Conservation (phyloP, 1,140 invertebrate genomes). For the Dryas iulia region DNA sequence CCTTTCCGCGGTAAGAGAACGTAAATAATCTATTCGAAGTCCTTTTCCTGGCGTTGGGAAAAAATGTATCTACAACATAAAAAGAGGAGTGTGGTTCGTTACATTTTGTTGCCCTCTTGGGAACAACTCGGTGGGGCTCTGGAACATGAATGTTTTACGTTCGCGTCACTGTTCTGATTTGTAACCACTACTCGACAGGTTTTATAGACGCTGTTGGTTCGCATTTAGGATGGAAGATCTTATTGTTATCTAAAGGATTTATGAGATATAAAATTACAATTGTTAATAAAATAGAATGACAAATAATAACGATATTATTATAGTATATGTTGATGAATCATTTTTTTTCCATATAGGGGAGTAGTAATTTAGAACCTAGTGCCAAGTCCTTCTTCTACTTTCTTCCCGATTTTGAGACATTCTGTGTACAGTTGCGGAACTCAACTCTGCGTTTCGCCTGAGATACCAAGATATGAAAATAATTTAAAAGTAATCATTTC, state of each 20-base stretch:
- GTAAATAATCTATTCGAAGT: conserved; percentile 70
- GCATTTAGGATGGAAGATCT: neutral
- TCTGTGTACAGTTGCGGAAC: too few relatives aligned
- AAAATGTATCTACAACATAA: conserved; percentile 67
- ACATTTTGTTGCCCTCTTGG: conserved; percentile 68
- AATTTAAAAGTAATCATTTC: too few relatives aligned
- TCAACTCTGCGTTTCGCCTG: too few relatives aligned
- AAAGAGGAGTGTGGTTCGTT: conserved; percentile 65
- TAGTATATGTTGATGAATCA: too few relatives aligned
- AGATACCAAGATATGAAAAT: too few relatives aligned
- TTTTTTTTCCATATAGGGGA: too few relatives aligned
- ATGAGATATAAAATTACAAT: too few relatives aligned
- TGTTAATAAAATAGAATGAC: too few relatives aligned
- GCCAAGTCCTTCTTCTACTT: too few relatives aligned
- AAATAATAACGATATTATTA: too few relatives aligned
- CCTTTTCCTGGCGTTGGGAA: conserved; percentile 47
- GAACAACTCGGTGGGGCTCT: conserved; percentile 44
- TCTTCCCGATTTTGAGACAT: too few relatives aligned
- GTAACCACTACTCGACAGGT: conserved; percentile 50
- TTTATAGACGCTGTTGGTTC: conserved; percentile 36
- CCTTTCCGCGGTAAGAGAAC: conserved; percentile 54
- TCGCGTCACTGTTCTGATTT: conserved; percentile 61
- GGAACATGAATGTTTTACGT: conserved; percentile 67
- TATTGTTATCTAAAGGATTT: neutral
- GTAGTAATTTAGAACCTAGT: too few relatives aligned